Evolutionary conservation across 2,888 invertebrate species (phyloP), one percentile per base, ranked within the genome.

Genomic region (Idaea dimidiata): DNA sequence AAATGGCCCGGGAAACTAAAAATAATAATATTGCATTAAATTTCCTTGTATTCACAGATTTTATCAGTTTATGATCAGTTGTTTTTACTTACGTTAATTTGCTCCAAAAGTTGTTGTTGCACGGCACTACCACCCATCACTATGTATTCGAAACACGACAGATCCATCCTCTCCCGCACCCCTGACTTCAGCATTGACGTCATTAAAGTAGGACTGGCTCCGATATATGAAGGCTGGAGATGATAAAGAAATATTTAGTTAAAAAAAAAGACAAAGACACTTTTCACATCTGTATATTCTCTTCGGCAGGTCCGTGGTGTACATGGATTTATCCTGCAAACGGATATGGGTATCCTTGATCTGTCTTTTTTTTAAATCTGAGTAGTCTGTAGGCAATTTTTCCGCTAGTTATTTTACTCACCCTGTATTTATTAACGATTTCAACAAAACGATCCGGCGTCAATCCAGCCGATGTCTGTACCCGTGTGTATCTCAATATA

Each of bases 341-440:
- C n/a, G n/a, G n/a, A n/a, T n/a, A n/a, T n/a, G n/a, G n/a, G n/a
- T n/a, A n/a, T n/a, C n/a, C n/a, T n/a, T n/a, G n/a, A n/a, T n/a
- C n/a, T n/a, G n/a, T n/a, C n/a, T n/a, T n/a, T n/a, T n/a, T n/a
- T n/a, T n/a, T n/a, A n/a, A n/a, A 24, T 24, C 24, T 24, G 5
- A 24, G 5, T 24, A 24, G 24, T 24, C 24, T 24, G 24, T 24
- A n/a, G n/a, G n/a, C n/a, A 24, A 24, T 5, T 24, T 24, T 24
- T 3, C 3, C 5, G 24, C 8, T 10, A 43, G 43, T 43, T 43
- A 43, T 10, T 43, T 0, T 16, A 18, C 62, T 65, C 64, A 86
- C 86, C 74, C 71, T 82, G 64, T 82, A 86, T 61, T 74, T 81
- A 65, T 83, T 82, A 18, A 87, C 73, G 0, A 88, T 62, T 1